Evolutionary conservation across 2,888 invertebrate genomes (phyloP).

Genomic region (Netelia virgata): DNA sequence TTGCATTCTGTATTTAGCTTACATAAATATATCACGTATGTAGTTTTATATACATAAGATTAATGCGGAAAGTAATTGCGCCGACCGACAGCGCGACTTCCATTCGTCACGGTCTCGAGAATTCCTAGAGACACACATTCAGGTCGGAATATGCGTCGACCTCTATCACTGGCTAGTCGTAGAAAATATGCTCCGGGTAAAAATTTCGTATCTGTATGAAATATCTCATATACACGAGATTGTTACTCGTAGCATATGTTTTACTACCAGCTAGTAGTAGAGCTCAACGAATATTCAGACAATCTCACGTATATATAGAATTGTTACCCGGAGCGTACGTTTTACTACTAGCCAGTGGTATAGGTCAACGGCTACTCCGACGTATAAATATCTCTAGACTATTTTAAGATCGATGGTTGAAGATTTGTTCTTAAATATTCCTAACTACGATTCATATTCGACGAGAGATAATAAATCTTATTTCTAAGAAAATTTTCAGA

Average conservation of each 20-base stretch:
- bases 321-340: slow-evolving; percentile 12
- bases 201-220: neutral
- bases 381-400: too few species aligned
- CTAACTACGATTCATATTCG: too few species aligned
- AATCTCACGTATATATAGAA: neutral
- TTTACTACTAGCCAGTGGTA: neutral
- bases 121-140: slow-evolving; percentile 7
- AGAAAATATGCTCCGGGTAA: slow-evolving; percentile 3
- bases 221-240: neutral
- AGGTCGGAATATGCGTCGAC: slow-evolving; percentile 17
- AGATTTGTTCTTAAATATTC: too few species aligned
- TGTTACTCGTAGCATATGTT: slow-evolving; percentile 7
- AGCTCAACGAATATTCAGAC: slow-evolving; percentile 20
- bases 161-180: neutral
- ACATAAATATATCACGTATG: neutral
- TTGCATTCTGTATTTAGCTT: neutral
- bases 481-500: too few species aligned
- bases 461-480: too few species aligned
- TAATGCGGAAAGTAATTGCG: slow-evolving; percentile 58
- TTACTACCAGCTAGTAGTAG: neutral
- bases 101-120: slow-evolving; percentile 49
- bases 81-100: slow-evolving; percentile 43
- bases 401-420: too few species aligned
- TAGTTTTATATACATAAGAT: slow-evolving; percentile 1
- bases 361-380: slow-evolving; percentile 15